These are phyloP conservation scores for Spea hammondii DNA, from an alignment of 2,797 vertebrate species.

Conservation along the genomic window DNA sequence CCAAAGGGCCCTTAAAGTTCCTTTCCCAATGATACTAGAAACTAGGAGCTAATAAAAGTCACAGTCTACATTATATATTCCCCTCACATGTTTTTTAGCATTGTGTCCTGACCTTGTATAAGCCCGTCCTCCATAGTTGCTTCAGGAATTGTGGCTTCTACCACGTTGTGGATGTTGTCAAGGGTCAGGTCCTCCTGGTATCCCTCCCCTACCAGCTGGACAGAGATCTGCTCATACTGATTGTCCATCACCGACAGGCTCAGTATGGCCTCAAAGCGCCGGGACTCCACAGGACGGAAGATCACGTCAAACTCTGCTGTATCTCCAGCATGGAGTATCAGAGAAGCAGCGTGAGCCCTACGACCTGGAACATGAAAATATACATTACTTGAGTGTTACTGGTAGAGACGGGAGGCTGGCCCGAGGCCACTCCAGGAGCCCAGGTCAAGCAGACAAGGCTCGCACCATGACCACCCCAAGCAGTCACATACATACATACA, in stretches of 20 bases:
- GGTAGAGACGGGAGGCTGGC: too few relatives aligned
- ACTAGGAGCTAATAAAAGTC: too few relatives aligned
- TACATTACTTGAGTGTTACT: too few relatives aligned
- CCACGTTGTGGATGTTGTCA: slow-evolving; percentile 67
- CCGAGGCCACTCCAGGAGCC: too few relatives aligned
- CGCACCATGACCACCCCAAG: too few relatives aligned
- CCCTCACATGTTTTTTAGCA: neutral
- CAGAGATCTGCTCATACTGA: slow-evolving; percentile 67
- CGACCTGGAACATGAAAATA: slow-evolving; percentile 51
- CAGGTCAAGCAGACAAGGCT: too few relatives aligned
- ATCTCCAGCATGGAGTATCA: slow-evolving; percentile 67
- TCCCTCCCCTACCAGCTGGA: slow-evolving; percentile 77
- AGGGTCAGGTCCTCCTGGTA: slow-evolving; percentile 77
- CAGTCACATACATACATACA: too few relatives aligned
- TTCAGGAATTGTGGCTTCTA: neutral
- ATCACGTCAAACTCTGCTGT: slow-evolving; percentile 70
- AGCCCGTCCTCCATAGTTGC: slow-evolving; percentile 54
- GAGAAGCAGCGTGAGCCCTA: slow-evolving; percentile 63
- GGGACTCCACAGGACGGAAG: slow-evolving; percentile 69
- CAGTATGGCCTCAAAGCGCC: slow-evolving; percentile 67
- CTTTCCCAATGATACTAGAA: too few relatives aligned
- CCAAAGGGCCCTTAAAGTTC: too few relatives aligned
- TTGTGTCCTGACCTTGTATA: slow-evolving; percentile 60
- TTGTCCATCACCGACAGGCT: slow-evolving; percentile 73
- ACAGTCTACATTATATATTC: too few relatives aligned